These are phyloP conservation scores for Caretta caretta DNA, from an alignment of 2,113 vertebrate species.

Conservation along the genomic window DNA sequence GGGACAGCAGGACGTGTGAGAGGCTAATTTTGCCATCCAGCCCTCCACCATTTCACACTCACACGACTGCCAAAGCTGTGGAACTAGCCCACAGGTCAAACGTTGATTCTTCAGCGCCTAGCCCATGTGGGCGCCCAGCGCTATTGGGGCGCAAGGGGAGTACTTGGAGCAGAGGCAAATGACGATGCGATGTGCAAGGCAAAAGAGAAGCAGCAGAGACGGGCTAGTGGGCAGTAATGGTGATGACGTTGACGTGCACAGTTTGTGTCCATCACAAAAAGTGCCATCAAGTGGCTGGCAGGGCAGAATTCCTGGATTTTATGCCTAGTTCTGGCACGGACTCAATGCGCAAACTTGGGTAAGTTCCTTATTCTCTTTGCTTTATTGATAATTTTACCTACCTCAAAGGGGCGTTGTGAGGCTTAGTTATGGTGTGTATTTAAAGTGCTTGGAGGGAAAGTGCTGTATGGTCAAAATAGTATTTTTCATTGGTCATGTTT, in stretches of 20 bases:
- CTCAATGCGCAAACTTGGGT: background rate
- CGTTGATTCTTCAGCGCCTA: background rate
- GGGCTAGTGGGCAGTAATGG: background rate
- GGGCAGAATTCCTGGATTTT: background rate
- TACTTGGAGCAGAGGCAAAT: background rate
- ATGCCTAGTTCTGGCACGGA: background rate
- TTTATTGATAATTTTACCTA: background rate
- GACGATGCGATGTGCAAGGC: background rate
- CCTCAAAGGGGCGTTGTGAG: background rate
- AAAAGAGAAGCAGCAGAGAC: background rate
- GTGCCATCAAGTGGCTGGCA: background rate
- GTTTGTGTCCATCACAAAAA: background rate
- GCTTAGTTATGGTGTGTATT: background rate
- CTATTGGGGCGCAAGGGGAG: too few species aligned
- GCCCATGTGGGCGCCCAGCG: too few species aligned
- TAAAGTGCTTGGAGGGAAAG: slow-evolving; percentile 34
- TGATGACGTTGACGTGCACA: too few species aligned
- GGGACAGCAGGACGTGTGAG: background rate
- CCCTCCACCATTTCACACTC: background rate
- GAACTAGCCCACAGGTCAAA: background rate
- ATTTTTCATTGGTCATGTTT: slow-evolving; percentile 45
- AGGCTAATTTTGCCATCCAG: background rate
- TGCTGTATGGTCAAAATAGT: background rate
- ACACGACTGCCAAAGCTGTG: too few species aligned
- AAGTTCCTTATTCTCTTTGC: background rate